Evolutionary conservation across 2,113 vertebrate species (phyloP), one percentile per base, ranked within the genome.

Genomic region (Saguinus midas): DNA sequence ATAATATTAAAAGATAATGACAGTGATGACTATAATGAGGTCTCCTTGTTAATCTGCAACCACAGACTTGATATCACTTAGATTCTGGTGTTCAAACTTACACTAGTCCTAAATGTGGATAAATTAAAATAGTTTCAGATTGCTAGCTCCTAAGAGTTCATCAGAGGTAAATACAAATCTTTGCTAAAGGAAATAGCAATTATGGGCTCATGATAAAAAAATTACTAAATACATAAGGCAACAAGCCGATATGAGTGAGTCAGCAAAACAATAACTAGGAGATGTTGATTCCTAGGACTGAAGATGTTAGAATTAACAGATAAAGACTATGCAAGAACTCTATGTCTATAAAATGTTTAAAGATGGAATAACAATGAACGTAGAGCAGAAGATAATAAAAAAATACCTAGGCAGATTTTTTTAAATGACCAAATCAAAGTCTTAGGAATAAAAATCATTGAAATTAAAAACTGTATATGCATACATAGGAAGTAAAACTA

Each of bases 151-250:
- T 76, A 6, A 64, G 68, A 79, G 58, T 87, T 27, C 20, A 86
- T 75, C 89, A 92, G 80, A 89, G 68, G 64, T 87, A 57, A 70
- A 52, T 4, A 23, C 5, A 92, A 58, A 94, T 76, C 37, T 68
- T 79, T 45, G 48, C 16, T 86, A 89, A 37, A 88, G 83, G n/a
- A 95, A 94, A 79, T 17, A 95, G 78, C 45, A 89, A 82, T 52
- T 91, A 92, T 50, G 21, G 78, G 58, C 27, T 89, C 91, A 93
- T 64, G 9, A 52, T 35, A 35, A 29, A 91, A 94, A 88, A 52
- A 32, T 43, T 61, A 68, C 58, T 76, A 58, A 90, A 90, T 52
- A 66, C 18, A 35, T 0, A 8, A 66, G 64, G 25, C 89, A 82
- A 89, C 21, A 82, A 83, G 43, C 76, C 48, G 58, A 64, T 45